These are phyloP conservation scores for Casuarius casuarius DNA, from an alignment of 2,113 vertebrate genomes.

Conservation along the genomic window DNA sequence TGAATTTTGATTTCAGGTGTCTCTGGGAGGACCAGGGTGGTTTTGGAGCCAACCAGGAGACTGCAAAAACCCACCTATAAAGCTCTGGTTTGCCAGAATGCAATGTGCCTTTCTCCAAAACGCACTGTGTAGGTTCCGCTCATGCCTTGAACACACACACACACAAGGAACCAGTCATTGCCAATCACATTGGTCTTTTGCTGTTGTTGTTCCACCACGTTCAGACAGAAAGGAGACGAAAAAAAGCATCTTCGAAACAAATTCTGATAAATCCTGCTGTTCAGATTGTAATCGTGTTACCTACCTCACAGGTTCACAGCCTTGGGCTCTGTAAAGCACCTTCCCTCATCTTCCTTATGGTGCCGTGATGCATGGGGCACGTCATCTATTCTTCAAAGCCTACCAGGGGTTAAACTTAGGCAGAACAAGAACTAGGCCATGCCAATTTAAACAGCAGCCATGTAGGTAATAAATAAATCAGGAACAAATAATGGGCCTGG, in stretches of 20 bases:
- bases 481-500: background rate
- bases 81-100: background rate
- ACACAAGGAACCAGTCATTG: background rate
- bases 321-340: background rate
- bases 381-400: background rate
- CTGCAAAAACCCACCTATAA: background rate
- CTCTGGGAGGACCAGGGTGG: background rate
- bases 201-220: background rate
- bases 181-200: fast-evolving
- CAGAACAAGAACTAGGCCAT: background rate
- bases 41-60: background rate
- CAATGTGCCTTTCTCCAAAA: background rate
- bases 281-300: background rate
- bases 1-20: background rate
- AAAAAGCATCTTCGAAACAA: background rate
- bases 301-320: constrained; percentile 34
- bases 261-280: background rate
- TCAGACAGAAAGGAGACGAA: background rate
- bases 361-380: background rate
- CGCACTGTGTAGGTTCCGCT: background rate
- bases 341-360: background rate
- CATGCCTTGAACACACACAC: no score
- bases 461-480: background rate
- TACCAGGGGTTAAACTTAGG: background rate
- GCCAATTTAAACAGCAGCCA: background rate